Evolutionary conservation across 1,140 invertebrate species (phyloP).

Genomic region (Ceratosolen fusciceps): DNA sequence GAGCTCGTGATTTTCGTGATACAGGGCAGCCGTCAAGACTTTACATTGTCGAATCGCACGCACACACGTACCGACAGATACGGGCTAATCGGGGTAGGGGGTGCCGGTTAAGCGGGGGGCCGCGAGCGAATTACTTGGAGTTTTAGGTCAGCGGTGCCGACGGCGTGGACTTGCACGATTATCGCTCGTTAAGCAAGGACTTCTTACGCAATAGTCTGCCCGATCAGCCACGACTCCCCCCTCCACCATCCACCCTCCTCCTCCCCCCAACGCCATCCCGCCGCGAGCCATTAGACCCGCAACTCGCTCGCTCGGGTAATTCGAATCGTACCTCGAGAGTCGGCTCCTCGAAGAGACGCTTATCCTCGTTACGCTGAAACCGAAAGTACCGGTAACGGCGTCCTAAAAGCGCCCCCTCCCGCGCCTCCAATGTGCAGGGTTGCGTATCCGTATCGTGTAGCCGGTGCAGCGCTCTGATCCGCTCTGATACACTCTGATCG

Average conservation of each 20-base stretch:
- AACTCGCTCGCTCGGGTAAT: slow-evolving; percentile 33
- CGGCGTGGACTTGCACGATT: slow-evolving; percentile 7
- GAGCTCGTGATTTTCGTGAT: background rate
- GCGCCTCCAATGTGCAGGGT: no score
- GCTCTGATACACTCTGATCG: no score
- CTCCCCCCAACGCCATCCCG: background rate
- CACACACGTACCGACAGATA: no score
- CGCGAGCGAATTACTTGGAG: background rate
- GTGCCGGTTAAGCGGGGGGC: no score
- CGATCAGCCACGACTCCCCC: no score
- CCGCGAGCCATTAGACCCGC: background rate
- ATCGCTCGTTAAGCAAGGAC: slow-evolving; percentile 45
- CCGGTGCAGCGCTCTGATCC: no score
- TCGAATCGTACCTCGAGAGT: slow-evolving; percentile 20
- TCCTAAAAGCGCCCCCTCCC: no score
- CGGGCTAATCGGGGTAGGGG: no score
- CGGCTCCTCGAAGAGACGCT: background rate
- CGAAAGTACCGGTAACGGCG: slow-evolving; percentile 42
- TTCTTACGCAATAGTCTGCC: slow-evolving; percentile 39
- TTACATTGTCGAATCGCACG: background rate
- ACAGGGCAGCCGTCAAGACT: background rate
- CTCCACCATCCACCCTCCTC: background rate
- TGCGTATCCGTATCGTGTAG: no score
- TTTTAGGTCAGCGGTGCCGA: background rate
- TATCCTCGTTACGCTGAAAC: slow-evolving; percentile 35